Conservation (phyloP, 2,113 vertebrate genomes). For the Otis tarda region DNA sequence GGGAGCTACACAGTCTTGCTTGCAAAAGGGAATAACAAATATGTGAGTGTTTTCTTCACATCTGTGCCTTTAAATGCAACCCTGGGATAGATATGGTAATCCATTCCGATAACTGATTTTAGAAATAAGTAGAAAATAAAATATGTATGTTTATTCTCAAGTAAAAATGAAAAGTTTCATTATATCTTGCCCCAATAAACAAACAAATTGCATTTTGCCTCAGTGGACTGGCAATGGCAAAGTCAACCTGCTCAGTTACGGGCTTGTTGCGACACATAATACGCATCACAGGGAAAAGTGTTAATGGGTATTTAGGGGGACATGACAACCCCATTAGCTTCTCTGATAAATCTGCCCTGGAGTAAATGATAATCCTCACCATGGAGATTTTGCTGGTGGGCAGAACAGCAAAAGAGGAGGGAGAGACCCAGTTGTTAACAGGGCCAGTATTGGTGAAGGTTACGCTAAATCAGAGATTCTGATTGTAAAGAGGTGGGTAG, state of each 20-base stretch:
- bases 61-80: neutral
- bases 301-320: constrained; percentile 47
- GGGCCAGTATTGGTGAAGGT: neutral
- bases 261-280: neutral
- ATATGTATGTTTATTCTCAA: neutral
- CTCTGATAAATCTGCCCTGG: constrained; percentile 21
- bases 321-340: constrained; percentile 39
- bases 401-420: neutral
- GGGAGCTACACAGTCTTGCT: neutral
- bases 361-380: neutral
- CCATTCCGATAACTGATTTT: neutral
- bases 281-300: neutral
- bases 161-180: neutral
- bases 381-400: neutral
- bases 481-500: neutral
- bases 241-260: neutral
- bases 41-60: neutral
- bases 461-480: neutral
- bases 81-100: neutral
- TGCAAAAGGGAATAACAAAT: neutral
- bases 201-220: neutral
- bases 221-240: neutral
- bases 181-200: neutral
- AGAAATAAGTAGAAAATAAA: neutral
- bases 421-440: neutral